Percentiles rank a stretch among this genome's conserved stretches.
These are phyloP conservation scores for Coelogynopora nodosa DNA, from an alignment of 2,888 invertebrate species.

Conservation along the genomic window DNA sequence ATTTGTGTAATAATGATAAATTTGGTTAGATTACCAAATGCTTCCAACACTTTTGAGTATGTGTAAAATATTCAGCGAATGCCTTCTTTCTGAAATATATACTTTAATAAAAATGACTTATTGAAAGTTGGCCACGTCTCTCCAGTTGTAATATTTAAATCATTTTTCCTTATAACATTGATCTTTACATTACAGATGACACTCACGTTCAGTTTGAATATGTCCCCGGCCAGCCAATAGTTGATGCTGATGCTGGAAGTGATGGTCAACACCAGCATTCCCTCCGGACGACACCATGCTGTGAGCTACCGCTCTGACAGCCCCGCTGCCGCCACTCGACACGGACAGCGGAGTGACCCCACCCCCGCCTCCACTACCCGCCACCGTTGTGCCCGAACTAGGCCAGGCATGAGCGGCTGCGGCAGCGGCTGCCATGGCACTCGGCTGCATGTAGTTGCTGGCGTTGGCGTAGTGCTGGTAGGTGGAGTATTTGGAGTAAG, in stretches of 20 bases:
- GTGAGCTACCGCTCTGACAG: background rate
- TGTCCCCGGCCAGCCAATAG: background rate
- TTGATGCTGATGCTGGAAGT: slow-evolving; percentile 7
- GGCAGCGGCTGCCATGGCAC: slow-evolving; percentile 8
- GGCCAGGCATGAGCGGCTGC: slow-evolving; percentile 12
- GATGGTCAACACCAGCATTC: background rate
- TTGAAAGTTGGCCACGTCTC: too few relatives aligned
- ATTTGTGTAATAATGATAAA: too few relatives aligned
- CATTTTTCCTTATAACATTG: too few relatives aligned
- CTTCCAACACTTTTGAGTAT: too few relatives aligned
- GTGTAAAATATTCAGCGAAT: too few relatives aligned
- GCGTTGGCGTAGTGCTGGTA: background rate
- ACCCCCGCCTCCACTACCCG: background rate
- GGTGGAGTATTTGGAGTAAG: background rate
- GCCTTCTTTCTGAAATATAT: too few relatives aligned
- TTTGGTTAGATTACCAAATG: too few relatives aligned
- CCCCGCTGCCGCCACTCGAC: background rate
- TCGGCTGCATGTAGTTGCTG: background rate
- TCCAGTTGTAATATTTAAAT: too few relatives aligned
- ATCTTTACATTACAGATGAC: too few relatives aligned
- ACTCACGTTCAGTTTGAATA: background rate
- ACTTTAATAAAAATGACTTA: too few relatives aligned
- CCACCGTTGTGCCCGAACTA: background rate
- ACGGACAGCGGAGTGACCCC: background rate
- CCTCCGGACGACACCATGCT: background rate